Evolutionary conservation across 2,113 vertebrate species (phyloP).

Genomic region (Puma concolor): DNA sequence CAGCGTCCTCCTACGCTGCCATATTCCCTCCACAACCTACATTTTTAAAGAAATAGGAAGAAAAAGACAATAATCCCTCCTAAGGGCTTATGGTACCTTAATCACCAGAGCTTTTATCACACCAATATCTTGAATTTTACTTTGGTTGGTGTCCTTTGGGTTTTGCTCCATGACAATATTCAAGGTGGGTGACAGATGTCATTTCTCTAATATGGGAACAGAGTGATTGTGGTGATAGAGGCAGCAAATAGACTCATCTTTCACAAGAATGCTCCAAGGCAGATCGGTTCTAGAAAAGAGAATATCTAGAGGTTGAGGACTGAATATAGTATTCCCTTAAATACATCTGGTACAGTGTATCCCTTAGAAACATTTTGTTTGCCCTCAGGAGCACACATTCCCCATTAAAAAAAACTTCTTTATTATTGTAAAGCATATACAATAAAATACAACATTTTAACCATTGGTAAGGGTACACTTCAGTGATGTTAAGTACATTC

Average conservation of each 20-base stretch:
- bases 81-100: background rate
- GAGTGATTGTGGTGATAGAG: background rate
- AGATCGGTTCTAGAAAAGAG: background rate
- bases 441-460: background rate
- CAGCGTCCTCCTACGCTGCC: too few relatives aligned
- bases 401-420: background rate
- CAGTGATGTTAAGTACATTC: background rate
- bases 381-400: background rate
- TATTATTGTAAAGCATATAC: background rate
- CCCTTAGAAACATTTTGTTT: background rate
- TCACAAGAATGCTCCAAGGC: background rate
- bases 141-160: background rate
- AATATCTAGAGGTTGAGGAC: background rate
- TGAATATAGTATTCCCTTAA: background rate
- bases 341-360: background rate
- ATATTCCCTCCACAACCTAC: too few relatives aligned
- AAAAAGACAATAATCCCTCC: background rate
- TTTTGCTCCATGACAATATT: background rate
- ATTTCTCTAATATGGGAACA: background rate
- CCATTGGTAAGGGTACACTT: background rate
- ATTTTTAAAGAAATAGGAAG: background rate
- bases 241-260: background rate
- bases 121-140: background rate
- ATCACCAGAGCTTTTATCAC: background rate
- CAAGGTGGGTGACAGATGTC: background rate